phyloP scores from a whole-genome alignment of 1,140 invertebrate genomes.

The Acromyrmex echinatior region DNA sequence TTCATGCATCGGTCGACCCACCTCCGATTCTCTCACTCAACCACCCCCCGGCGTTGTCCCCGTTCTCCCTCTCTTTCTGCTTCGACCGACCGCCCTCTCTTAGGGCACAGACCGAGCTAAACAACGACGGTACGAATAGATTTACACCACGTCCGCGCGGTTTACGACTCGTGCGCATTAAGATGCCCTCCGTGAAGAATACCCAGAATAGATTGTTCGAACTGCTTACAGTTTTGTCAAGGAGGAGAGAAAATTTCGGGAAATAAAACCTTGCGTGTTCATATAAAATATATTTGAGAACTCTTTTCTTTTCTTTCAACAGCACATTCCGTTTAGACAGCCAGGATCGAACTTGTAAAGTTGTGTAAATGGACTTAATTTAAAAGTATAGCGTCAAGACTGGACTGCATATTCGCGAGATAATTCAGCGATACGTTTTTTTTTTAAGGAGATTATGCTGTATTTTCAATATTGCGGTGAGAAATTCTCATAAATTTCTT shows the following conservation, averaged over 20 bases:
- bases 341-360: not conserved
- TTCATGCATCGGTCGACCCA: slow-evolving; percentile 85
- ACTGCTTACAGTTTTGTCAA: not conserved
- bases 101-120: slow-evolving; percentile 79
- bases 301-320: not conserved
- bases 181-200: slow-evolving; percentile 70
- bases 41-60: slow-evolving; percentile 67
- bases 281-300: slow-evolving; percentile 24
- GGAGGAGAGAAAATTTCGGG: slow-evolving; percentile 10
- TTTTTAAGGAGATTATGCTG: not conserved
- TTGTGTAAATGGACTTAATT: not conserved
- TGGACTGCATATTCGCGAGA: not conserved
- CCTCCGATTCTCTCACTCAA: slow-evolving; percentile 75
- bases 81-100: slow-evolving; percentile 70
- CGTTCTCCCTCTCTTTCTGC: slow-evolving; percentile 68
- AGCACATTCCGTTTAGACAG: not conserved
- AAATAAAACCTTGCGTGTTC: not conserved
- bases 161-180: slow-evolving; percentile 79
- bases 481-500: slow-evolving; percentile 72
- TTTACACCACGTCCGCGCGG: slow-evolving; percentile 80
- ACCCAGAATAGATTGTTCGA: slow-evolving; percentile 53
- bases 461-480: slow-evolving; percentile 59
- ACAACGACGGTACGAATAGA: slow-evolving; percentile 81
- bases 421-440: slow-evolving; percentile 25
- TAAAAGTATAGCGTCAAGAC: not conserved